Base-by-base conservation (phyloP, 2,113 vertebrate species). In the Hiodon tergisus region DNA sequence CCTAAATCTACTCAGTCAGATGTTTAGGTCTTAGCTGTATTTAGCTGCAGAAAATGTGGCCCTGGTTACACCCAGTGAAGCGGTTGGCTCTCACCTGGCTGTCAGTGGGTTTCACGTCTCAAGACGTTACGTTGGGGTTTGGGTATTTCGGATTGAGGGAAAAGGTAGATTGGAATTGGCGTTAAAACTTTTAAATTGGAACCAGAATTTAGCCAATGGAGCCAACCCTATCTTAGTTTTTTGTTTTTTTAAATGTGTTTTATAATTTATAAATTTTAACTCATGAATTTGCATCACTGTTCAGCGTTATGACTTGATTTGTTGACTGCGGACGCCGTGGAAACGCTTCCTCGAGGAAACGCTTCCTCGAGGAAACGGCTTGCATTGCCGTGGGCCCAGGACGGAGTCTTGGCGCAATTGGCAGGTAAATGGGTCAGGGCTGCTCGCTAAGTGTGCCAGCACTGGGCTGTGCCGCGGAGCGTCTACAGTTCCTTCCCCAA, bases 121-220 rank as follows among this genome's bases (percentile, higher is more conserved):
- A 31, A 31, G 31, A 2, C 31, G 31, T 31, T 31, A 14, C 69
- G 9, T 52, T 76, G 4, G 50, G 10, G 47, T 62, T 59, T 71
- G 8, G 69, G 5, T 13, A 4, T 31, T 4, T 55, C 48, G 6
- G 14, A 53, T 31, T 55, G 55, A 73, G 54, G 48, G 54, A 4
- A 48, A 47, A 31, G 55, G 69, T 58, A 55, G n/a, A 58, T 71
- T 71, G 46, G n/a, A 69, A 69, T 78, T 55, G 61, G 31, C 82
- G 78, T 73, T 69, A 52, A 48, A 79, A 72, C 78, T 57, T 63
- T 82, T 73, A 84, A 81, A 88, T 85, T 84, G 83, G 73, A 73
- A 76, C 66, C 67, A 78, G 69, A 70, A 65, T 80, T 76, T 78
- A 80, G 69, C 74, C 60, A 70, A 68, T 65, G 50, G 48, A 72